Conservation (phyloP, 2,888 invertebrate species). For the Dasypolia templi region DNA sequence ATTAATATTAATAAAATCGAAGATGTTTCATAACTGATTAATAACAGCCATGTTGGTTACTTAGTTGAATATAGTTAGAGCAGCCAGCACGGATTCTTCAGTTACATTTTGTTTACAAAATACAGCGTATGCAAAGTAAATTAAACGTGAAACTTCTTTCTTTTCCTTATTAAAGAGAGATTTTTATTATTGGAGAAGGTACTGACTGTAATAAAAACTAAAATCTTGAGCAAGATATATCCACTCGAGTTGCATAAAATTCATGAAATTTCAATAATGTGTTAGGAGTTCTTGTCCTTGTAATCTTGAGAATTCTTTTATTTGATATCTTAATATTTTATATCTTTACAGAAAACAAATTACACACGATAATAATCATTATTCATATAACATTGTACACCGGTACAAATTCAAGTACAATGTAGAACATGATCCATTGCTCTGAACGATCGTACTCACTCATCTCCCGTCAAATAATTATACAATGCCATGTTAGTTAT, state of each 20-base stretch:
- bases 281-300: not conserved
- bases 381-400: not conserved
- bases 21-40: not conserved
- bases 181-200: not conserved
- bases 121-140: not conserved
- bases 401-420: conserved; percentile 3
- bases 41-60: not conserved
- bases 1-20: not conserved
- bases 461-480: conserved; percentile 4
- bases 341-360: not conserved
- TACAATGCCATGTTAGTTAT: conserved; percentile 21
- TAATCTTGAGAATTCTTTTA: not conserved
- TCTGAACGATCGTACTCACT: not conserved
- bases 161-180: not conserved
- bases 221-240: not conserved
- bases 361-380: not conserved
- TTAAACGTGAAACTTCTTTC: not conserved
- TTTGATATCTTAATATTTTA: no score
- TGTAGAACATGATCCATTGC: not conserved
- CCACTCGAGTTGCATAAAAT: not conserved
- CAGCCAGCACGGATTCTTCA: not conserved
- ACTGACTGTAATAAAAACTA: not conserved
- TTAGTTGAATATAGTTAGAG: conserved; percentile 1
- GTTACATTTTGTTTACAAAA: not conserved
- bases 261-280: not conserved